Evolutionary conservation across 2,888 invertebrate genomes (phyloP).

Genomic region (Thymelicus lineola): DNA sequence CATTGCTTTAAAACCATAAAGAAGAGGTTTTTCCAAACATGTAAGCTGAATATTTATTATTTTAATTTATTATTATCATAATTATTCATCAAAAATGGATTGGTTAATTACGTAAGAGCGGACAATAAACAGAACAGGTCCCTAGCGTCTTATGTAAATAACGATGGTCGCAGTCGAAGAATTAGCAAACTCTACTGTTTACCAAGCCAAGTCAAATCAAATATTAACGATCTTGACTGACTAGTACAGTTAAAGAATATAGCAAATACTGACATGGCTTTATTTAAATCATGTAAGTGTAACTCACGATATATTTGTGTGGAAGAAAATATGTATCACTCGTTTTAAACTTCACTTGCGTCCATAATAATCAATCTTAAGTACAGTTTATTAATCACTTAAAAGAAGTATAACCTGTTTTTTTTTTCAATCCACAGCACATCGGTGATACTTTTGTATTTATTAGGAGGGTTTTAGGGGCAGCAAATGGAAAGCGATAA

Average conservation of each 20-base stretch:
- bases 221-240: slow-evolving; percentile 31
- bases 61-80: slow-evolving; percentile 43
- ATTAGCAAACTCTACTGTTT: slow-evolving; percentile 38
- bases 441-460: no score
- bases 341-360: no score
- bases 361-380: no score
- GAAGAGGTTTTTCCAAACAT: slow-evolving; percentile 45
- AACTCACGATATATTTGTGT: neutral
- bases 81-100: slow-evolving; percentile 35
- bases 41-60: slow-evolving; percentile 21
- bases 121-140: slow-evolving; percentile 41
- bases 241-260: slow-evolving; percentile 31
- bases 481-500: neutral
- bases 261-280: slow-evolving; percentile 6
- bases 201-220: slow-evolving; percentile 16
- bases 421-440: no score
- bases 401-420: no score
- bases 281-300: neutral
- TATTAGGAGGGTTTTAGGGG: no score
- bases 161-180: slow-evolving; percentile 19
- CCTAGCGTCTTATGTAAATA: slow-evolving; percentile 39
- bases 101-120: slow-evolving; percentile 41
- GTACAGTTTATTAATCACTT: no score
- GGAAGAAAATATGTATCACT: no score
- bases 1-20: slow-evolving; percentile 46